Evolutionary conservation across 92 coral and sea anemone species (phyloP).

Genomic region (Bergia sp.): DNA sequence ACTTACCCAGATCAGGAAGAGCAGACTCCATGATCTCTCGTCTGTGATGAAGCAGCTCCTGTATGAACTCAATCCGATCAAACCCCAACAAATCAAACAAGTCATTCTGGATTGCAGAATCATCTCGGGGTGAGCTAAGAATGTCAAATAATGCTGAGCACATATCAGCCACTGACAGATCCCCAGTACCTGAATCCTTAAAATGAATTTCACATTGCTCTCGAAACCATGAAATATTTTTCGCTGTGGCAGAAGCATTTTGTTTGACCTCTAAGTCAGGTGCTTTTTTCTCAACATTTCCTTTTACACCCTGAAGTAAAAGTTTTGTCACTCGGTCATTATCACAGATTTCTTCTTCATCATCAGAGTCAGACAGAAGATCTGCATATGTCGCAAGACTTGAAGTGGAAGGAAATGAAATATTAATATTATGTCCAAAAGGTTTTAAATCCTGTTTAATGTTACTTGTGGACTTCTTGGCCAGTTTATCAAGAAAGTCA

Average conservation of each 20-base stretch:
- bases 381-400: constrained; percentile 24
- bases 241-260: constrained; percentile 3
- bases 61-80: constrained; percentile 93
- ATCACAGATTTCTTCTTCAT: constrained; percentile 54
- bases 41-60: constrained; percentile 74
- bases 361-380: constrained; percentile 76
- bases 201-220: constrained; percentile 76
- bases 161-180: constrained; percentile 74
- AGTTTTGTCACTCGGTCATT: constrained; percentile 43
- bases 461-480: constrained; percentile 48
- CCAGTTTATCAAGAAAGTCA: constrained; percentile 59
- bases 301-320: constrained; percentile 36
- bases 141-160: constrained; percentile 96
- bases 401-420: constrained; percentile 46
- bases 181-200: constrained; percentile 61
- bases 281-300: constrained; percentile 15
- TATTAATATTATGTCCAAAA: constrained; percentile 84
- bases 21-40: constrained; percentile 62
- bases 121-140: constrained; percentile 82
- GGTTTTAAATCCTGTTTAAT: constrained; percentile 44
- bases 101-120: constrained; percentile 91
- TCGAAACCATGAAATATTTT: constrained; percentile 76
- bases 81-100: constrained; percentile 93
- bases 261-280: background rate
- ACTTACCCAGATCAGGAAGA: constrained; percentile 29